Percentiles rank a stretch among this genome's conserved stretches.
Conservation (phyloP, 2,797 vertebrate species). For the Valencia hispanica region DNA sequence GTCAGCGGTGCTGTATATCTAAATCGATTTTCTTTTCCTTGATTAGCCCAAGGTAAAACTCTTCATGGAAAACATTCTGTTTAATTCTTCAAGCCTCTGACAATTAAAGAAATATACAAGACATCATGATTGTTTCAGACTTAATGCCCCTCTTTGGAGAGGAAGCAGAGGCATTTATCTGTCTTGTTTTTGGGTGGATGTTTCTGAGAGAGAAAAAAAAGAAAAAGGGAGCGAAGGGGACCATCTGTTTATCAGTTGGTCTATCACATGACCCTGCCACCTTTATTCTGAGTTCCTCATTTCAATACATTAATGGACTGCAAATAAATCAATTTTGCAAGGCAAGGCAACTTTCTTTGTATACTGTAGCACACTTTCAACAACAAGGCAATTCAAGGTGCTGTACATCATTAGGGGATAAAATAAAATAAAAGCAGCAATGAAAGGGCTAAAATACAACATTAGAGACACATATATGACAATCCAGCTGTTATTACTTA, state of each 20-base stretch:
- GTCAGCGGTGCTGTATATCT: slow-evolving; percentile 57
- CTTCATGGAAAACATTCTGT: slow-evolving; percentile 20
- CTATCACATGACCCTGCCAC: slow-evolving; percentile 60
- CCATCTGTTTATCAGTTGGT: slow-evolving; percentile 73
- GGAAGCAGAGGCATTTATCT: neutral
- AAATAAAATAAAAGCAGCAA: no score
- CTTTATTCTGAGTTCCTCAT: slow-evolving; percentile 27
- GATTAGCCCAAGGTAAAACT: slow-evolving; percentile 45
- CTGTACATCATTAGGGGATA: no score
- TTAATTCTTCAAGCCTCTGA: slow-evolving; percentile 12
- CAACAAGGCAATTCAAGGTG: no score
- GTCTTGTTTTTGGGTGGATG: neutral
- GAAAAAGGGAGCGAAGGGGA: slow-evolving; percentile 19
- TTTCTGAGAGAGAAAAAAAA: slow-evolving; percentile 1
- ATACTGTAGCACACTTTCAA: no score
- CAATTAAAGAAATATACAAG: neutral
- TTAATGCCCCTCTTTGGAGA: slow-evolving; percentile 17
- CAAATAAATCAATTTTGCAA: no score
- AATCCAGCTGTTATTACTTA: no score
- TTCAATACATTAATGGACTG: slow-evolving; percentile 53
- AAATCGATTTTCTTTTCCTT: slow-evolving; percentile 42
- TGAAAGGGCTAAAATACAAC: no score
- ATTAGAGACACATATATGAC: no score
- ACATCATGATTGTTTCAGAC: slow-evolving; percentile 2
- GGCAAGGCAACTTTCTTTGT: no score